phyloP scores from a whole-genome alignment of 2,113 vertebrate genomes.

The Brachyhypopomus gauderio region DNA sequence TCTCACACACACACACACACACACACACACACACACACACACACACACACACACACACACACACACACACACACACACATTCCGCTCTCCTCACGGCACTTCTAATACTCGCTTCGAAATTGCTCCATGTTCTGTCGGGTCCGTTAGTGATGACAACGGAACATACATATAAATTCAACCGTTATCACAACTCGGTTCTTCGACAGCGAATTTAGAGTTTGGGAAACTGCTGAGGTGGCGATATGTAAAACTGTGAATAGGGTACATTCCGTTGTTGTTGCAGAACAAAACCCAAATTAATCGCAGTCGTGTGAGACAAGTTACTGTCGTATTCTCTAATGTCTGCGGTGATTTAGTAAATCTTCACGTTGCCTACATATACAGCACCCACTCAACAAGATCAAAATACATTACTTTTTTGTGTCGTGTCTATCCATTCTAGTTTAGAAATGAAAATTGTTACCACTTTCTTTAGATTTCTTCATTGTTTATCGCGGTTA shows the following conservation, averaged over 20 bases:
- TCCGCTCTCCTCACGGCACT: neutral
- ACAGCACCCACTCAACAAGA: neutral
- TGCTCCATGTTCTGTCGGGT: neutral
- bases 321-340: slow-evolving; percentile 10
- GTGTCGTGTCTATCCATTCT: neutral
- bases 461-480: neutral
- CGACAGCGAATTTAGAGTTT: neutral
- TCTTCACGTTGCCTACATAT: slow-evolving; percentile 4
- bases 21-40: slow-evolving; percentile 19
- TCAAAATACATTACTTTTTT: slow-evolving; percentile 10
- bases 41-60: no score
- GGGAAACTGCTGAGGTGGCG: slow-evolving; percentile 16
- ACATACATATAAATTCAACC: neutral
- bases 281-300: slow-evolving; percentile 5
- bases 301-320: slow-evolving; percentile 5
- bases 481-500: neutral
- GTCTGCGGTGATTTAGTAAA: neutral
- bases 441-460: neutral
- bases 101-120: neutral
- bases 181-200: neutral
- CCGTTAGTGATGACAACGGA: slow-evolving; percentile 22
- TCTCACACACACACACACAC: slow-evolving; percentile 23
- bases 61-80: neutral
- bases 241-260: slow-evolving; percentile 3
- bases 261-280: neutral